A percentile compares a stretch with the other conserved stretches of the same genome.
phyloP scores from a whole-genome alignment of 2,888 invertebrate species.

The Torymus aiolomorphi region DNA sequence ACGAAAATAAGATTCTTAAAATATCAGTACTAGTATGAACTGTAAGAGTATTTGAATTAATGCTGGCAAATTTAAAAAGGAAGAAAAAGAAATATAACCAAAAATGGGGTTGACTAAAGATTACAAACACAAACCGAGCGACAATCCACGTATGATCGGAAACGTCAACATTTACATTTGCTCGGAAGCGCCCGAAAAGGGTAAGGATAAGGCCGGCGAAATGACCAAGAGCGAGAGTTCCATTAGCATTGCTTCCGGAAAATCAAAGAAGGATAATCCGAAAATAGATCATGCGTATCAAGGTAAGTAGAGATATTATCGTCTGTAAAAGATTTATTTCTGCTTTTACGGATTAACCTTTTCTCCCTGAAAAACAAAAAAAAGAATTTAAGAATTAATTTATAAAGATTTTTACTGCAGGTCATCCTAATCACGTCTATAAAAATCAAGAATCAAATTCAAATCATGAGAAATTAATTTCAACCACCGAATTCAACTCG shows the following conservation, averaged over 20 bases:
- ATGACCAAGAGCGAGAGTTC: constrained; percentile 3
- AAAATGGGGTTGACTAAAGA: background rate
- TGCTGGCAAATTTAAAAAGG: background rate
- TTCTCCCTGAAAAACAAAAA: no score
- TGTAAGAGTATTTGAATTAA: no score
- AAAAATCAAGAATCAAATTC: no score
- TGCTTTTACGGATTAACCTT: no score
- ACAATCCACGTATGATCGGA: constrained; percentile 69
- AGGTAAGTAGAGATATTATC: background rate
- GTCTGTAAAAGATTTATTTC: background rate
- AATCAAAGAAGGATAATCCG: background rate
- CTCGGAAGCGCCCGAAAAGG: constrained; percentile 64
- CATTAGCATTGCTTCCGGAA: background rate
- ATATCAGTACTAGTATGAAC: no score
- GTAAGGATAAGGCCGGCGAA: constrained; percentile 3
- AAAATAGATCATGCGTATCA: background rate
- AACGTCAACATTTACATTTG: constrained; percentile 71
- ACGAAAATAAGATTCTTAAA: no score
- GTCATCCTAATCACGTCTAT: no score
- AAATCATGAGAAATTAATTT: background rate
- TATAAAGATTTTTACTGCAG: no score
- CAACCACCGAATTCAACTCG: background rate
- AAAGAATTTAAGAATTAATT: no score
- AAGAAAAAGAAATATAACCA: constrained; percentile 22
- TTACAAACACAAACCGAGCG: constrained; percentile 23